Conservation (phyloP, 2,113 vertebrate genomes). For the Potamarius usumacintae region DNA sequence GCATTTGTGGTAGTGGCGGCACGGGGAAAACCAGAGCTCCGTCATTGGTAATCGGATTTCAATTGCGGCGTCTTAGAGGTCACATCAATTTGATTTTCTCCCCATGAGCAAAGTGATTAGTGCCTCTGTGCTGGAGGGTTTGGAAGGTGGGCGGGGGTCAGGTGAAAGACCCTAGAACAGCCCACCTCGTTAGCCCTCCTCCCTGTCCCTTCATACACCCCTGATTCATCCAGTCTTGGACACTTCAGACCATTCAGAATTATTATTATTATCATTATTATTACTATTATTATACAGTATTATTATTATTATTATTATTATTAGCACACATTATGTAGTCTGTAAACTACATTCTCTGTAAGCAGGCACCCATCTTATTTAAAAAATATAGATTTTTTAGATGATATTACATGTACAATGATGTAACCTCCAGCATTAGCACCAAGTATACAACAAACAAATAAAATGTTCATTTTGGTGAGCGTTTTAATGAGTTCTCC, state of each 20-base stretch:
- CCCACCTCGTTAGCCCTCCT: conserved; percentile 23
- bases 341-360: background rate
- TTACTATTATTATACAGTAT: background rate
- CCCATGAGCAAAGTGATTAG: conserved; percentile 66
- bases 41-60: conserved; percentile 75
- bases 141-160: conserved; percentile 54
- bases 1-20: conserved; percentile 65
- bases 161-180: conserved; percentile 67
- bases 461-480: background rate
- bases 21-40: conserved; percentile 66
- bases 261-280: background rate
- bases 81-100: conserved; percentile 72
- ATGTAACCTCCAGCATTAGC: background rate
- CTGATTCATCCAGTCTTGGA: background rate
- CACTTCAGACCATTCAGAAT: background rate
- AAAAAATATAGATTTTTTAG: background rate
- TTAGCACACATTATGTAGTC: background rate
- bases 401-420: background rate
- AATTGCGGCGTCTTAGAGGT: conserved; percentile 67
- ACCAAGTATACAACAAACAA: background rate
- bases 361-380: background rate
- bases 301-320: background rate
- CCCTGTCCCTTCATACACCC: background rate
- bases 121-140: conserved; percentile 35
- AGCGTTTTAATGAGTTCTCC: conserved; percentile 4